Percentiles rank a stretch among this genome's conserved stretches.
These are phyloP conservation scores for Oscheius myriophilus DNA, from an alignment of 2,888 invertebrate species.

Conservation along the genomic window DNA sequence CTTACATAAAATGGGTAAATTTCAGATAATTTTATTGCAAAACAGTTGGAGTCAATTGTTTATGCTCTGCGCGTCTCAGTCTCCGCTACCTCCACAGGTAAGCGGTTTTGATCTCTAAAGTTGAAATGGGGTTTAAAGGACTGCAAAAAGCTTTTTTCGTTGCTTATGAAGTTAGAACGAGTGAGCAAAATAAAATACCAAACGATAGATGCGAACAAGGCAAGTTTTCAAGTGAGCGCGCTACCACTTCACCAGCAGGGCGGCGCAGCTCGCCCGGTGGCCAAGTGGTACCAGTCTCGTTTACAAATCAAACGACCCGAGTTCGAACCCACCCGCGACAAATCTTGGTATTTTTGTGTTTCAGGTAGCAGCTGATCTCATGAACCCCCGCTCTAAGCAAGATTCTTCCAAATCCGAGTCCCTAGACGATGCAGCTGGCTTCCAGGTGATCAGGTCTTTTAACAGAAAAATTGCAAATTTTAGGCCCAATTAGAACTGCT, in stretches of 20 bases:
- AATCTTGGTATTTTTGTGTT: too few relatives aligned
- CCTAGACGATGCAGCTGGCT: conserved; percentile 6
- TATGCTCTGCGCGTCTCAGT: conserved; percentile 20
- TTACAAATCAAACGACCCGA: too few relatives aligned
- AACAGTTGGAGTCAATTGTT: conserved; percentile 33
- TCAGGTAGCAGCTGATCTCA: not conserved
- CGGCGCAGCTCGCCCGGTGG: too few relatives aligned
- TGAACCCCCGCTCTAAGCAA: conserved; percentile 8
- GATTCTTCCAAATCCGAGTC: conserved; percentile 4
- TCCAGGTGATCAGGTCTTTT: not conserved
- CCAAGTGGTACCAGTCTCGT: too few relatives aligned
- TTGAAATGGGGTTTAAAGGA: too few relatives aligned
- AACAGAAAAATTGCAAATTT: not conserved
- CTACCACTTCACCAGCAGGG: too few relatives aligned
- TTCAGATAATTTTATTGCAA: conserved; percentile 21
- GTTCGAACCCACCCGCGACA: too few relatives aligned
- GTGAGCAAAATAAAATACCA: not conserved
- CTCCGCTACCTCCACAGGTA: conserved; percentile 7
- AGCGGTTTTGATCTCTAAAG: too few relatives aligned
- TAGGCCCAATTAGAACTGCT: conserved; percentile 40
- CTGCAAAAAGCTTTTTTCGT: too few relatives aligned
- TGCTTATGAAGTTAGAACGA: not conserved
- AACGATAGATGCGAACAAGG: too few relatives aligned
- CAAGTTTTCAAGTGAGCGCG: too few relatives aligned
- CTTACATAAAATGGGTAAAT: not conserved